Evolutionary conservation across 2,888 invertebrate genomes (phyloP).

Genomic region (Ornithoptera priamus): DNA sequence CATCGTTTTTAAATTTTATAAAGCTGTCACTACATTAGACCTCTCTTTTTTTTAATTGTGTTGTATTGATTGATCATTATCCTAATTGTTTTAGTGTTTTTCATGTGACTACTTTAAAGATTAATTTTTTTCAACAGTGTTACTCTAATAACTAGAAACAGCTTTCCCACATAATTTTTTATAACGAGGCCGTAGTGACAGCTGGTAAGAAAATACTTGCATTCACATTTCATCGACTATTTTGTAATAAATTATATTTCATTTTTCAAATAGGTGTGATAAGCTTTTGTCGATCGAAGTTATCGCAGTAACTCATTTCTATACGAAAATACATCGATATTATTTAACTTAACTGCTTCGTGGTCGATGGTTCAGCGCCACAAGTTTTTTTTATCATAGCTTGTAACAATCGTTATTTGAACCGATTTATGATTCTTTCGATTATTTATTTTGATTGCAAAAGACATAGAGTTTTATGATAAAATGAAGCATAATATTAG

Average conservation of each 20-base stretch:
- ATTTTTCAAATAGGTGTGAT: slow-evolving; percentile 24
- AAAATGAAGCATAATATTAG: slow-evolving; percentile 51
- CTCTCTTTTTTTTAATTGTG: not conserved
- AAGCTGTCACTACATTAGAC: slow-evolving; percentile 30
- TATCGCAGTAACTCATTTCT: slow-evolving; percentile 9
- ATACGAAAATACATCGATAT: slow-evolving; percentile 21
- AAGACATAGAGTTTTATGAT: slow-evolving; percentile 53
- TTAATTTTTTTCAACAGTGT: not conserved
- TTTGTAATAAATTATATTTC: slow-evolving; percentile 32
- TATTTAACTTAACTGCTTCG: slow-evolving; percentile 9
- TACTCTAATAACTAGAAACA: not conserved
- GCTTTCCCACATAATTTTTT: not conserved
- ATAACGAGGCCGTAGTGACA: slow-evolving; percentile 8
- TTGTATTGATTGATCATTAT: not conserved
- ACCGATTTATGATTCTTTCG: slow-evolving; percentile 47
- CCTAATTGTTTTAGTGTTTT: not conserved
- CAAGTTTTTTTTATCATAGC: slow-evolving; percentile 30
- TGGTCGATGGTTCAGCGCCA: not conserved
- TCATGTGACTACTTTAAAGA: not conserved
- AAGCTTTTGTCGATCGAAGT: slow-evolving; percentile 19
- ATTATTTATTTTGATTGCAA: slow-evolving; percentile 46
- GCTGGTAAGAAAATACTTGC: slow-evolving; percentile 25
- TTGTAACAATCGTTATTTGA: slow-evolving; percentile 44
- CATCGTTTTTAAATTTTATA: slow-evolving; percentile 31
- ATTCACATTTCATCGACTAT: slow-evolving; percentile 34